Evolutionary conservation across 2,797 vertebrate species (phyloP), one percentile per base, ranked within the genome.

Genomic region (Cottoperca gobio): DNA sequence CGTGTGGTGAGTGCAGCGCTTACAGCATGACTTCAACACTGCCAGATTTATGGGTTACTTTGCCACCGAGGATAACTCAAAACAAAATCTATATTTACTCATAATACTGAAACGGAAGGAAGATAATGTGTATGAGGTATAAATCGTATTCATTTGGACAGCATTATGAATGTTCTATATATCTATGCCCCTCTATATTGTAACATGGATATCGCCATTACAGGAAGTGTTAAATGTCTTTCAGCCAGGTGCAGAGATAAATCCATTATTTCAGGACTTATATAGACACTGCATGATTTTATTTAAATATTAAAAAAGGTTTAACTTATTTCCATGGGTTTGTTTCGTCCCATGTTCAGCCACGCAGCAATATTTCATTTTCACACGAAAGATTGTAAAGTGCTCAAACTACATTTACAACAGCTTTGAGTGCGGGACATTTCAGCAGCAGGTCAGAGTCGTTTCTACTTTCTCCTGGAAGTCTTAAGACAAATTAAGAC

Each of bases 21-120:
- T 24, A 40, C 37, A 69, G 55, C 24, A 13, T 23, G 26, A 71
- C 54, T 73, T 53, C 11, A 60, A 64, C 68, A 74, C 71, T 84
- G 78, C 58, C 78, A 73, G 71, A 78, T 61, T 77, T 53, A 43
- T 59, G 12, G 8, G 45, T 63, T 39, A 24, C 64, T 57, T 50
- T 54, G 46, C 63, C 50, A 13, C 62, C 21, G 45, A 65, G 46
- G 54, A 42, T 4, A 45, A 39, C 23, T 37, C 19, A 7, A n/a
- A 54, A 21, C 16, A 39, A 70, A 53, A 66, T 52, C 28, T 42
- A 28, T 19, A 24, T 71, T 64, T 57, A 24, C 9, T 33, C 21
- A 23, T 33, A 52, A 6, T 42, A 19, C 24, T 71, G 40, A 60
- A 68, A 65, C 64, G 66, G 55, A 68, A 43, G 5, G 16, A 43